Percentiles rank a stretch among this genome's conserved stretches.
phyloP scores from a whole-genome alignment of 2,797 vertebrate genomes.

The Perdix hodgsoniae region DNA sequence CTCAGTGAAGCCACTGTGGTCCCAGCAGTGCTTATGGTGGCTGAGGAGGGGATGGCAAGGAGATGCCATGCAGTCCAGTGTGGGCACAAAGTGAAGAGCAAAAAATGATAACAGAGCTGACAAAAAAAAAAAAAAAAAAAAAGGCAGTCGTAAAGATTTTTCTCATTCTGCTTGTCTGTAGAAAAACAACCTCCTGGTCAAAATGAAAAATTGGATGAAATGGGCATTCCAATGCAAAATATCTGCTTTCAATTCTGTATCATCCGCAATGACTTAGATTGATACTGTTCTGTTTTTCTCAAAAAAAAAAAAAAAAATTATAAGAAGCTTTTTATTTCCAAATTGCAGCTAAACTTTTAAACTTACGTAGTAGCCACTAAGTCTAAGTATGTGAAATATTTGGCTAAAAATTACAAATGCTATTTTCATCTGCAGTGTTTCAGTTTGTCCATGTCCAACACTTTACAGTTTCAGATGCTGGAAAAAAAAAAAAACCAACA shows the following conservation, averaged over 20 bases:
- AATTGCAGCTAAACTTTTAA: conserved; percentile 27
- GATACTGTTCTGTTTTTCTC: conserved; percentile 26
- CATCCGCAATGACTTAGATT: not conserved
- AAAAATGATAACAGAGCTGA: not conserved
- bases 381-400: conserved; percentile 8
- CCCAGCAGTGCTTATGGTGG: not conserved
- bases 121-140: not conserved
- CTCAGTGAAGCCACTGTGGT: not conserved
- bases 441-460: not conserved
- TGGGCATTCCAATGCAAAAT: not conserved
- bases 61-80: not conserved
- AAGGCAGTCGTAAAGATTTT: not conserved
- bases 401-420: not conserved
- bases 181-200: conserved; percentile 1
- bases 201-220: conserved; percentile 43
- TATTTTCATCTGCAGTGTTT: conserved; percentile 10
- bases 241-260: conserved; percentile 25
- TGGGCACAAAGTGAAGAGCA: not conserved
- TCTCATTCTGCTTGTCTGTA: not conserved
- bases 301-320: not conserved
- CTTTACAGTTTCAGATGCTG: not conserved
- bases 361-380: not conserved
- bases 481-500: not conserved
- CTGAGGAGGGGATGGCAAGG: accelerated
- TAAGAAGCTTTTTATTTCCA: not conserved